These are phyloP conservation scores for Megalopta genalis DNA, from an alignment of 1,140 invertebrate species.

Conservation along the genomic window DNA sequence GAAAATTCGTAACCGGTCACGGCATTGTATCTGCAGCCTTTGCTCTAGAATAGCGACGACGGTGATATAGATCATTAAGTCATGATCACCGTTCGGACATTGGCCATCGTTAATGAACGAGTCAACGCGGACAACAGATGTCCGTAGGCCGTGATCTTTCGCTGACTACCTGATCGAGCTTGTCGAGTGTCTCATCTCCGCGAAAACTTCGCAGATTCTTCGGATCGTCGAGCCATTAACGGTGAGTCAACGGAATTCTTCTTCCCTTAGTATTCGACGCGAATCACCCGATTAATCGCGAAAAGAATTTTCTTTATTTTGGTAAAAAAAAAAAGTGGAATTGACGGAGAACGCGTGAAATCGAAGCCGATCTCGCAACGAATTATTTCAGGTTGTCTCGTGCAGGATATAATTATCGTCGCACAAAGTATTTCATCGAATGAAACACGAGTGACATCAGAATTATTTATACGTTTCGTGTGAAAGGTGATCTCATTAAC, in stretches of 20 bases:
- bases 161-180: conserved; percentile 6
- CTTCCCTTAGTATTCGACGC: too few relatives aligned
- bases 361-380: too few relatives aligned
- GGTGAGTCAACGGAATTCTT: conserved; percentile 4
- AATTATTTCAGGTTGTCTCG: too few relatives aligned
- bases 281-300: neutral
- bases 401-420: too few relatives aligned
- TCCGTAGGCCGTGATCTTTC: neutral
- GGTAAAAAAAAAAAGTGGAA: too few relatives aligned
- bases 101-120: conserved; percentile 17
- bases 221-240: neutral
- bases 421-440: too few relatives aligned
- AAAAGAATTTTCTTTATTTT: neutral
- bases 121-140: conserved; percentile 15
- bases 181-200: neutral
- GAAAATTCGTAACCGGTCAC: conserved; percentile 13
- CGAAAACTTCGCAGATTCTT: conserved; percentile 13
- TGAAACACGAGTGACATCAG: too few relatives aligned
- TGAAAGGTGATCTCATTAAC: too few relatives aligned
- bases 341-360: too few relatives aligned
- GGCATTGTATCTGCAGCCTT: conserved; percentile 1
- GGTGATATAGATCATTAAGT: conserved; percentile 22
- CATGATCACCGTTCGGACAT: conserved; percentile 37
- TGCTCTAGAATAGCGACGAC: conserved; percentile 36
- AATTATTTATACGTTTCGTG: too few relatives aligned